phyloP scores from a whole-genome alignment of 1,140 invertebrate genomes.

The Trichonephila clavipes region DNA sequence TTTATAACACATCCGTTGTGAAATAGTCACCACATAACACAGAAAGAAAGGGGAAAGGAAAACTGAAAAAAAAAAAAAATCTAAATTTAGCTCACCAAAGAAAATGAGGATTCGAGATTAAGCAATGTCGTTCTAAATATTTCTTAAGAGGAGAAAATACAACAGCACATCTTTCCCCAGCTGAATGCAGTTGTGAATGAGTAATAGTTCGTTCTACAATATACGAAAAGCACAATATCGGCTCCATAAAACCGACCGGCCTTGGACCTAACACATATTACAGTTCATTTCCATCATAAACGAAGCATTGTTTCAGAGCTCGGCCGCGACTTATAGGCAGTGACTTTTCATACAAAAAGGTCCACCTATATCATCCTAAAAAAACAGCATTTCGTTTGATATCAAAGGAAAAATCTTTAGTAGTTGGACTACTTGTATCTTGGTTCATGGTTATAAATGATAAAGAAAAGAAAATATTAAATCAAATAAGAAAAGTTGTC shows the following conservation, averaged over 20 bases:
- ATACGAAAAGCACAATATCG: neutral
- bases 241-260: neutral
- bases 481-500: no score
- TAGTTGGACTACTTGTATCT: no score
- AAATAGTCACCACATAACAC: no score
- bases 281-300: neutral
- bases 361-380: no score
- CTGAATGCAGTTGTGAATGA: neutral
- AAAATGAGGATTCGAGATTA: neutral
- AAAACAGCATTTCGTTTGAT: no score
- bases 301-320: neutral
- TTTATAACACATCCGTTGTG: no score
- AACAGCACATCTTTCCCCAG: neutral
- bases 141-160: neutral
- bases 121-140: neutral
- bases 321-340: neutral
- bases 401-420: no score
- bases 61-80: neutral
- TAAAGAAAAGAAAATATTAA: no score
- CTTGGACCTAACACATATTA: neutral
- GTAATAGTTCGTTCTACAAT: neutral
- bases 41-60: no score
- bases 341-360: no score
- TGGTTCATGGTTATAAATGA: no score
- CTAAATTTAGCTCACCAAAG: conserved; percentile 4